Conservation (phyloP, 1,140 invertebrate species). For the Cydia strobilella region DNA sequence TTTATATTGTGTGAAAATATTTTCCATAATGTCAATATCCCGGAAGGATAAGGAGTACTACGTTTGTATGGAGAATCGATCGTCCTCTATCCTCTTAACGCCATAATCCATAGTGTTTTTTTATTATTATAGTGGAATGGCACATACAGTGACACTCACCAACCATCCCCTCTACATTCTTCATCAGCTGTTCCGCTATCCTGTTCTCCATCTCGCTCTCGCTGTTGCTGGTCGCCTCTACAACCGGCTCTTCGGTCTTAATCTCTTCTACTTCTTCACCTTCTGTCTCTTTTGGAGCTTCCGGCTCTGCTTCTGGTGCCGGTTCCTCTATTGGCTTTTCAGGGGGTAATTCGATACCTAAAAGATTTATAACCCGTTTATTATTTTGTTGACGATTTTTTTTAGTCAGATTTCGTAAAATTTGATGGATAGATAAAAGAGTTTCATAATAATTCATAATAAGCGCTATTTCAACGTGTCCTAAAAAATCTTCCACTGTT, state of each 20-base stretch:
- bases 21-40: no score
- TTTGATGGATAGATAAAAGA: no score
- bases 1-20: no score
- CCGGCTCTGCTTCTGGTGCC: slow-evolving; percentile 31
- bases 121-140: no score
- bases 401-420: background rate
- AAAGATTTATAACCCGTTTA: background rate
- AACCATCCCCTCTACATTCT: slow-evolving; percentile 61
- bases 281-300: slow-evolving; percentile 35
- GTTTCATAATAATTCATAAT: no score
- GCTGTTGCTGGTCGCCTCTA: slow-evolving; percentile 48
- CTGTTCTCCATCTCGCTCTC: slow-evolving; percentile 54
- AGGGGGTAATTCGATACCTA: slow-evolving; percentile 54
- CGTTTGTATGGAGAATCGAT: no score
- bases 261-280: slow-evolving; percentile 45
- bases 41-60: no score
- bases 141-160: no score
- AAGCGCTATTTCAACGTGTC: no score
- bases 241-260: slow-evolving; percentile 51
- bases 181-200: slow-evolving; percentile 55
- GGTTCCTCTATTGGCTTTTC: slow-evolving; percentile 38
- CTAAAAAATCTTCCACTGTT: no score
- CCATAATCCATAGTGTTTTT: no score
- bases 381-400: background rate
- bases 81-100: no score